phyloP scores from a whole-genome alignment of 2,888 invertebrate genomes.

The Balanococcus diminutus region DNA sequence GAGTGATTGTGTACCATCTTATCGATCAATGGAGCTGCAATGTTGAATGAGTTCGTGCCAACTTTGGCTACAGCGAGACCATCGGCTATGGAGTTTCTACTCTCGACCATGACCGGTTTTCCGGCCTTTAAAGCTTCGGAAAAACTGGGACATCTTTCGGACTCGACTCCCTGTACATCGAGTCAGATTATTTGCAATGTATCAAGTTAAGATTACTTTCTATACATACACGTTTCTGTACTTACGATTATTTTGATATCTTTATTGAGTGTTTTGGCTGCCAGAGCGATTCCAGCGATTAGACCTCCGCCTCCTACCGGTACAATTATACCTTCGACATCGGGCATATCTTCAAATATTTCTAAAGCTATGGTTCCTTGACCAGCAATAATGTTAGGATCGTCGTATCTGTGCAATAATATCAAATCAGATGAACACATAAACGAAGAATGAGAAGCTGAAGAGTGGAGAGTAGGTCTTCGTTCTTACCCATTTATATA shows the following conservation, averaged over 20 bases:
- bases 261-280: slow-evolving; percentile 85
- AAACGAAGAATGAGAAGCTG: background rate
- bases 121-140: slow-evolving; percentile 73
- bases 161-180: slow-evolving; percentile 79
- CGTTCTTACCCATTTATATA: slow-evolving; percentile 83
- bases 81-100: slow-evolving; percentile 81
- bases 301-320: slow-evolving; percentile 95
- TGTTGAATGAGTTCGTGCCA: slow-evolving; percentile 83
- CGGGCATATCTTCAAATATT: slow-evolving; percentile 86
- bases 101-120: slow-evolving; percentile 71
- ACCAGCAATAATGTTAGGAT: slow-evolving; percentile 93
- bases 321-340: slow-evolving; percentile 86
- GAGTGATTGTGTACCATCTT: slow-evolving; percentile 72
- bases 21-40: slow-evolving; percentile 75
- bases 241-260: slow-evolving; percentile 84
- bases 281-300: slow-evolving; percentile 87
- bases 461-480: background rate
- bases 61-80: slow-evolving; percentile 87
- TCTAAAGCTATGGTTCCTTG: slow-evolving; percentile 94
- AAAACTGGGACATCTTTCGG: slow-evolving; percentile 90
- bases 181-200: background rate
- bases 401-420: slow-evolving; percentile 76
- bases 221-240: slow-evolving; percentile 58
- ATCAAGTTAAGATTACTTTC: background rate
- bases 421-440: background rate